Conservation (phyloP, 2,888 invertebrate genomes). For the Dioctria rufipes region DNA sequence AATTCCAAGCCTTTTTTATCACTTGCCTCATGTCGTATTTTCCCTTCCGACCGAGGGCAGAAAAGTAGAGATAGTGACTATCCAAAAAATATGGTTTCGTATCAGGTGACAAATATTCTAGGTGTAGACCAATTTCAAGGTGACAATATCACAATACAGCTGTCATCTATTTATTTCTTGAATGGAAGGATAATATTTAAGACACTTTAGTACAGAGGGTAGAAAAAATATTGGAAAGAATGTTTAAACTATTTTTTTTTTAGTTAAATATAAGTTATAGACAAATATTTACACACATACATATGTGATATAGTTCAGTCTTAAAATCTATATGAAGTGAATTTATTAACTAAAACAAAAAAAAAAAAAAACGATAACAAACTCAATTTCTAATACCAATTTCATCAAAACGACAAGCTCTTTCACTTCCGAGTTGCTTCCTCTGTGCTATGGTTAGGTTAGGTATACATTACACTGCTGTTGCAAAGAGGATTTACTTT, state of each 20-base stretch:
- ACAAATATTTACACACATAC: no score
- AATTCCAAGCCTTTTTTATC: slow-evolving; percentile 45
- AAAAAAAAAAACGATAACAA: not conserved
- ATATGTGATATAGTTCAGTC: no score
- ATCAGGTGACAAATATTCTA: slow-evolving; percentile 40
- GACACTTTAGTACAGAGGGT: no score
- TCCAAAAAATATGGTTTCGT: slow-evolving; percentile 43
- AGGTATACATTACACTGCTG: slow-evolving; percentile 12
- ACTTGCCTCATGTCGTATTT: not conserved
- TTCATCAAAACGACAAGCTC: not conserved
- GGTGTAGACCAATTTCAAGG: slow-evolving; percentile 25
- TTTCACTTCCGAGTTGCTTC: not conserved
- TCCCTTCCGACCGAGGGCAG: not conserved
- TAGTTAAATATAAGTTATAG: no score
- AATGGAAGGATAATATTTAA: not conserved
- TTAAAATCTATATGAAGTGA: no score
- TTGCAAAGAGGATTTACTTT: not conserved
- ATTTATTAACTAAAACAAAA: no score
- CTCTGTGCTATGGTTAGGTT: not conserved
- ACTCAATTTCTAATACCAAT: slow-evolving; percentile 14
- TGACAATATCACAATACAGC: slow-evolving; percentile 39
- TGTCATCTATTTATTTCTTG: slow-evolving; percentile 1
- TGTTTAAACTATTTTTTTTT: no score
- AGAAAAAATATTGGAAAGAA: no score
- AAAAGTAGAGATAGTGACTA: slow-evolving; percentile 15